phyloP scores from a whole-genome alignment of 2,888 invertebrate genomes.

The Tetheella fluctuosa region DNA sequence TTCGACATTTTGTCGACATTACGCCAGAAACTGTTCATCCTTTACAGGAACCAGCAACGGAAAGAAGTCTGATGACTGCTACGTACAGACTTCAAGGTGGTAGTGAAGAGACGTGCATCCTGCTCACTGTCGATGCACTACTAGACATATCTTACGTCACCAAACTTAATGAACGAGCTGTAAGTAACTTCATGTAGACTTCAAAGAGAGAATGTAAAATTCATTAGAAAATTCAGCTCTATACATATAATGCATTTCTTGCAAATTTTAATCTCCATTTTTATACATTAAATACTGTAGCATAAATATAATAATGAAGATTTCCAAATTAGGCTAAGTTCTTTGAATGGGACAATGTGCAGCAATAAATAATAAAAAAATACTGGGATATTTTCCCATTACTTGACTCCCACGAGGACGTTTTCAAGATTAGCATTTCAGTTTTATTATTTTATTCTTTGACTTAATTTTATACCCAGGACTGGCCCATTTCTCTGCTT shows the following conservation, averaged over 20 bases:
- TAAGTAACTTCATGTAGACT: conserved; percentile 44
- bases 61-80: conserved; percentile 76
- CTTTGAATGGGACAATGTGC: no score
- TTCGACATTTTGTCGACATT: no score
- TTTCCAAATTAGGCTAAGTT: no score
- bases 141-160: conserved; percentile 89
- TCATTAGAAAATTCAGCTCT: no score
- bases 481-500: not conserved
- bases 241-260: no score
- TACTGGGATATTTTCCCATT: not conserved
- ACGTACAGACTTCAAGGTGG: conserved; percentile 88
- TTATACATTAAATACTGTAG: no score
- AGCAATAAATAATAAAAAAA: no score
- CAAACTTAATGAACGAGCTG: conserved; percentile 85
- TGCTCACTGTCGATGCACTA: conserved; percentile 90
- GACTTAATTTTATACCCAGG: not conserved
- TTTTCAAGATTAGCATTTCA: not conserved
- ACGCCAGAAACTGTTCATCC: conserved; percentile 12
- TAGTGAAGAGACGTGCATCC: conserved; percentile 90
- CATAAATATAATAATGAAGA: no score
- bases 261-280: no score
- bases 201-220: no score
- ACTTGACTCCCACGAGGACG: not conserved
- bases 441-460: not conserved
- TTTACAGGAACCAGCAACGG: conserved; percentile 73